Conservation (phyloP, 2,797 vertebrate species). For the Carcharodon carcharias region DNA sequence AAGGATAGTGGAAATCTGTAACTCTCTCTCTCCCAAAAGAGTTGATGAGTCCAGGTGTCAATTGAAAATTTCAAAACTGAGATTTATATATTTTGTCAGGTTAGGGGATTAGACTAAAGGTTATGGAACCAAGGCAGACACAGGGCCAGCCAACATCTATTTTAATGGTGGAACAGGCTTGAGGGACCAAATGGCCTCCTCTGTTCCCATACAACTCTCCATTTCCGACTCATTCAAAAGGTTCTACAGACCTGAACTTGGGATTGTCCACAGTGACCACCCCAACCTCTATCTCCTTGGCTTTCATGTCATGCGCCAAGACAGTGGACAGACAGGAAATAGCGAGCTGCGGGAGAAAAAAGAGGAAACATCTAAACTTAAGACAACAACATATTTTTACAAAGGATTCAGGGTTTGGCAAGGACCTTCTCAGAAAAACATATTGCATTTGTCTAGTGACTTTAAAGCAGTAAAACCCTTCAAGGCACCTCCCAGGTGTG, state of each 20-base stretch:
- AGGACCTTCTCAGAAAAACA: not conserved
- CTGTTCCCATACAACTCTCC: too few species aligned
- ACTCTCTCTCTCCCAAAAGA: not conserved
- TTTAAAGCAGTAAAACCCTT: not conserved
- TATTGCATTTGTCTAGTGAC: not conserved
- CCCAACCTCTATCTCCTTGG: constrained; percentile 60
- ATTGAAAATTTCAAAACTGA: not conserved
- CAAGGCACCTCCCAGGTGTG: not conserved
- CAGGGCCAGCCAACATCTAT: not conserved
- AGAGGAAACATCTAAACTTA: not conserved
- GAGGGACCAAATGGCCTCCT: not conserved
- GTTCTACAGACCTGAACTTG: constrained; percentile 59
- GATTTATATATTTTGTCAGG: not conserved
- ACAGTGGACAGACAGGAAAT: constrained; percentile 63
- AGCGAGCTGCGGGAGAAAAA: constrained; percentile 51
- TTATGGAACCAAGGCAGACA: not conserved
- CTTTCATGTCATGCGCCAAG: constrained; percentile 61
- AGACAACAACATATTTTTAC: not conserved
- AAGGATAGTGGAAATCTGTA: not conserved
- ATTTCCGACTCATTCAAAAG: not conserved
- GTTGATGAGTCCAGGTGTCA: not conserved
- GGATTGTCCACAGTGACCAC: constrained; percentile 62
- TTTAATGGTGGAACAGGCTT: not conserved
- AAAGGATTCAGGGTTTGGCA: not conserved
- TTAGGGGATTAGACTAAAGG: not conserved